These are phyloP conservation scores for Drosophila leontia DNA, from an alignment of 1,140 invertebrate genomes.

Conservation along the genomic window DNA sequence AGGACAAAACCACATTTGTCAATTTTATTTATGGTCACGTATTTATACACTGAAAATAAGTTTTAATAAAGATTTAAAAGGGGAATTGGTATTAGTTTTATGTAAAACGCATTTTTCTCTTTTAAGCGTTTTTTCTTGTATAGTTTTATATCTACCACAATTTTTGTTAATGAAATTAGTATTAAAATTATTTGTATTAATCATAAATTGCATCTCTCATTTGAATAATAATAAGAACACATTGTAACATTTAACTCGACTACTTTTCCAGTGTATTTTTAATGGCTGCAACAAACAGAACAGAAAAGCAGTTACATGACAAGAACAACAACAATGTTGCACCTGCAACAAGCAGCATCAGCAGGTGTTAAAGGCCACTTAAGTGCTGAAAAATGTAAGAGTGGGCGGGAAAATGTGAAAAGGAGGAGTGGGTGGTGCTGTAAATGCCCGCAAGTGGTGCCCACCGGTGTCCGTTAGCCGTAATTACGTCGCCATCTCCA, in stretches of 20 bases:
- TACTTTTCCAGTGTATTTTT: conserved; percentile 19
- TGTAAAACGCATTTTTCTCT: too few species aligned
- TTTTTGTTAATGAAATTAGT: too few species aligned
- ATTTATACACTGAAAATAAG: conserved; percentile 37
- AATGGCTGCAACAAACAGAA: conserved; percentile 48
- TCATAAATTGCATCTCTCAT: neutral
- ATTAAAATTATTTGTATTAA: neutral
- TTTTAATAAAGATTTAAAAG: neutral
- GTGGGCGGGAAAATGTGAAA: neutral
- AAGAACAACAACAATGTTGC: conserved; percentile 34
- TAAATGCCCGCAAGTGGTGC: conserved; percentile 8
- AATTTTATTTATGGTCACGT: conserved; percentile 82
- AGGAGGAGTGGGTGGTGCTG: conserved; percentile 8
- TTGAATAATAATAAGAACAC: too few species aligned
- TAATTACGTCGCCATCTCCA: conserved; percentile 59
- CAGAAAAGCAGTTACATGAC: conserved; percentile 30
- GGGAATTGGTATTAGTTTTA: neutral
- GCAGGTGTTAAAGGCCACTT: conserved; percentile 81
- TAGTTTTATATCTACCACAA: too few species aligned
- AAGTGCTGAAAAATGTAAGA: conserved; percentile 73
- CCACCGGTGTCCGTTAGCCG: conserved; percentile 38
- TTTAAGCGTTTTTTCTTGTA: too few species aligned
- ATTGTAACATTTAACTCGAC: neutral
- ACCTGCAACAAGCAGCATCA: conserved; percentile 49
- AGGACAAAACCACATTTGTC: conserved; percentile 64